These are phyloP conservation scores for Acanthopleura granulata DNA, from an alignment of 2,888 invertebrate genomes.

Conservation along the genomic window DNA sequence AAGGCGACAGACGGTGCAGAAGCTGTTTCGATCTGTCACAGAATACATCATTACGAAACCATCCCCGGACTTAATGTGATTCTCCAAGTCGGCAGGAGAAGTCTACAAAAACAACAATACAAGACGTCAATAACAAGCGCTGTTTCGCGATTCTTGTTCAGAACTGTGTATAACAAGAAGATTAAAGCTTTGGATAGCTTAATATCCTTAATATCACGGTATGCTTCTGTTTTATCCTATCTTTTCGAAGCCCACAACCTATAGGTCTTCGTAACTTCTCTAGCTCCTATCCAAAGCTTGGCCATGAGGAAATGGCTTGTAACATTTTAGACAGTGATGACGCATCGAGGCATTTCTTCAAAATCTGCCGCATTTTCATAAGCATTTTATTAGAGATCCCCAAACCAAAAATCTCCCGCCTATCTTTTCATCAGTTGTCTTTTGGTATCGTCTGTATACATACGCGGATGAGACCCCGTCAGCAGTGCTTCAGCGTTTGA, in stretches of 20 bases:
- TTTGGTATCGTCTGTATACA: no score
- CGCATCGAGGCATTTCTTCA: not conserved
- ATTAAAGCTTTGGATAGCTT: not conserved
- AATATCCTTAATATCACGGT: no score
- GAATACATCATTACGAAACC: slow-evolving; percentile 90
- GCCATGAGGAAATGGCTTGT: not conserved
- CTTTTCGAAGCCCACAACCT: no score
- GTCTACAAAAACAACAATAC: not conserved
- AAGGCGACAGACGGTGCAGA: slow-evolving; percentile 84
- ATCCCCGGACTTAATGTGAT: slow-evolving; percentile 86
- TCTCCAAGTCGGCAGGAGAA: slow-evolving; percentile 36
- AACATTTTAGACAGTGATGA: not conserved
- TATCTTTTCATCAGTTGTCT: no score
- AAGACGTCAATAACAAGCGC: not conserved
- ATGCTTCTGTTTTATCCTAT: no score
- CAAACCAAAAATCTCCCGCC: no score
- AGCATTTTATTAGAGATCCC: no score
- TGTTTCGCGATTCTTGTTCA: not conserved
- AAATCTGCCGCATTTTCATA: not conserved
- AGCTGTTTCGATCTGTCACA: slow-evolving; percentile 87
- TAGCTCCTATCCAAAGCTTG: not conserved
- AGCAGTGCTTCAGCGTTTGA: no score
- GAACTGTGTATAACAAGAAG: not conserved
- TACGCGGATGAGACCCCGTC: no score
- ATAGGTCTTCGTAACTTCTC: no score